Evolutionary conservation across 1,140 invertebrate genomes (phyloP).

Genomic region (Apocrypta bakeri): DNA sequence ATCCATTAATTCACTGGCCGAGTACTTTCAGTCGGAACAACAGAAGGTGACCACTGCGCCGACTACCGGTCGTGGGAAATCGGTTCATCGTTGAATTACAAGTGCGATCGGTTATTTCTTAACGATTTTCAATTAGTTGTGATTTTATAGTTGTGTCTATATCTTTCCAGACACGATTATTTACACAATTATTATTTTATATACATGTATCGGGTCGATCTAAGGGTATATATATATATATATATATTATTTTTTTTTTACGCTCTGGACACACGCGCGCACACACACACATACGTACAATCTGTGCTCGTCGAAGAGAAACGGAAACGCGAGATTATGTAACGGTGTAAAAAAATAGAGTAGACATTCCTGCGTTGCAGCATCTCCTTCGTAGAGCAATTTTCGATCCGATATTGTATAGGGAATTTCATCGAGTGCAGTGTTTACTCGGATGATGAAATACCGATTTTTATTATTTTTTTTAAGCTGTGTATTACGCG

Average conservation of each 20-base stretch:
- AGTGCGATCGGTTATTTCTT: too few species aligned
- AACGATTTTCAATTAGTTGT: too few species aligned
- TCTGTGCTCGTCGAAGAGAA: background rate
- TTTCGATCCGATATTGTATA: background rate
- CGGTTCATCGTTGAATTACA: constrained; percentile 29
- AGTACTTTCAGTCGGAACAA: constrained; percentile 71
- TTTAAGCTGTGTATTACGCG: background rate
- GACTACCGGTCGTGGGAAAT: background rate
- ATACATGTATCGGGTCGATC: too few species aligned
- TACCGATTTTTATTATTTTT: background rate
- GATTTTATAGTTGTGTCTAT: too few species aligned
- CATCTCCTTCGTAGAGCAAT: background rate
- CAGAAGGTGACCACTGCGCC: constrained; percentile 55
- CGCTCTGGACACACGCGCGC: background rate
- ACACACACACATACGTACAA: too few species aligned
- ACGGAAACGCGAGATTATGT: background rate
- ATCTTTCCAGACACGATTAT: too few species aligned
- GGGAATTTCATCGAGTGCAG: background rate
- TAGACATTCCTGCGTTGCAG: background rate
- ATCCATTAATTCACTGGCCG: constrained; percentile 72
- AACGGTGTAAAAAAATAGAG: background rate
- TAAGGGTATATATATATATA: background rate
- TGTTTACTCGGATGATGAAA: background rate
- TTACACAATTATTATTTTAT: too few species aligned
- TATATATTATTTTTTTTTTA: background rate